Evolutionary conservation across 1,140 invertebrate species (phyloP), one percentile per base, ranked within the genome.

Genomic region (Camponotus pennsylvanicus): DNA sequence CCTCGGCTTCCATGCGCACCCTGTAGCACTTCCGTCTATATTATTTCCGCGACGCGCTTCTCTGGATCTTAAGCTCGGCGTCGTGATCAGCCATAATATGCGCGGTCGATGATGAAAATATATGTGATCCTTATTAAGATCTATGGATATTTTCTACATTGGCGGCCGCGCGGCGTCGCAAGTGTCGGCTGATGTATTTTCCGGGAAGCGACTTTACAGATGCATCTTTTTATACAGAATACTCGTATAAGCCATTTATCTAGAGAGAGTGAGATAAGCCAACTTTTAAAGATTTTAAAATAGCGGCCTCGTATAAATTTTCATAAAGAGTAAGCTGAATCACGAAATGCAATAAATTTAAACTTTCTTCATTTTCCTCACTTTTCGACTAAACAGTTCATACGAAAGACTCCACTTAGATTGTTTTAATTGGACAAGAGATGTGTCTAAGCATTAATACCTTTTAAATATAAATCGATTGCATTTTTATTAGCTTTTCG

Each of bases 81-180:
- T 61, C 75, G n/a, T 66, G 34, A 85, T 85, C 59, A 85, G 45
- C 59, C 11, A 4, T 85, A 77, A 77, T 67, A 64, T 15, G 37
- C 8, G 73, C 59, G 63, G 49, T 2, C 15, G 61, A 77, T 5
- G 61, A 85, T 85, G 71, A 59, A 61, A 87, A 88, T 87, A 87
- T 87, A 83, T 42, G 69, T 37, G 79, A 83, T 73, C 27, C 40
- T 83, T 73, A 75, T 83, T 83, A 83, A 73, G 79, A 83, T 83
- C 34, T 83, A 83, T 37, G 79, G 34, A 52, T 37, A 21, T 61
- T 75, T 75, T 61, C 40, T 45, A 40, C 79, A 75, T 80, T 37
- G 64, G 64, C 34, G 49, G 40, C 11, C 8, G 37, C 49, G 6
- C 15, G 55, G 59, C 76, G 42, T 69, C n/a, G 27, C 66, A 52